Conservation (phyloP, 2,797 vertebrate genomes). For the Nyctibius grandis region DNA sequence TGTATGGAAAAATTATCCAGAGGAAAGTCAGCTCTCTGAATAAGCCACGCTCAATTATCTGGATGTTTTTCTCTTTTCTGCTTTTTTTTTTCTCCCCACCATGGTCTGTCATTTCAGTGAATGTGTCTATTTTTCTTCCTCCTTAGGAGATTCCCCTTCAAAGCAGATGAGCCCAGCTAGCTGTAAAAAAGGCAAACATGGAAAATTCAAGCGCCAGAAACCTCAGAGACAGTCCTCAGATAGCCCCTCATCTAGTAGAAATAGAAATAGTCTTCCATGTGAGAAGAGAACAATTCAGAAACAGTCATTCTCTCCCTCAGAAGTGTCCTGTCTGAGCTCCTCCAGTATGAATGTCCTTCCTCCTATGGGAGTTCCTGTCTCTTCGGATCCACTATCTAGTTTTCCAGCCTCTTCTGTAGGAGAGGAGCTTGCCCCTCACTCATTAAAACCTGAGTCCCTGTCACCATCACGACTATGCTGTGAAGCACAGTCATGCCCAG, state of each 20-base stretch:
- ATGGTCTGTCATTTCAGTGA: not conserved
- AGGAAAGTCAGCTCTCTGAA: not conserved
- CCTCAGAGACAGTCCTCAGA: constrained; percentile 67
- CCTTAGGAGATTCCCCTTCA: constrained; percentile 69
- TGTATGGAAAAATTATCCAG: not conserved
- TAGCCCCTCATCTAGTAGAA: constrained; percentile 57
- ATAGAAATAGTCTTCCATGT: not conserved
- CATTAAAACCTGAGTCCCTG: not conserved
- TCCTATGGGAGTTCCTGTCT: constrained; percentile 55
- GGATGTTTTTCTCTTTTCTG: not conserved
- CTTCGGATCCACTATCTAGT: constrained; percentile 36
- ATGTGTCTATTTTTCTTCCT: constrained; percentile 15
- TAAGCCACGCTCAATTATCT: not conserved
- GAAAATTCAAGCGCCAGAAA: constrained; percentile 79
- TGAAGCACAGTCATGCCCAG: constrained; percentile 52
- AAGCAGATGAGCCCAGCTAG: constrained; percentile 55
- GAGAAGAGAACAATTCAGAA: constrained; percentile 16
- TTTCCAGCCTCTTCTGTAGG: not conserved
- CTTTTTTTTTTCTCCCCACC: not conserved
- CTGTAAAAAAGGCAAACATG: constrained; percentile 73
- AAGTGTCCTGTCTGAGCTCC: constrained; percentile 67
- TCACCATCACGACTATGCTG: not conserved
- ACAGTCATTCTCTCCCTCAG: constrained; percentile 69
- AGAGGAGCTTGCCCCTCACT: not conserved
- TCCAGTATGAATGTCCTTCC: constrained; percentile 48